Evolutionary conservation across 2,797 vertebrate genomes (phyloP).

Genomic region (Chloroceryle inda): DNA sequence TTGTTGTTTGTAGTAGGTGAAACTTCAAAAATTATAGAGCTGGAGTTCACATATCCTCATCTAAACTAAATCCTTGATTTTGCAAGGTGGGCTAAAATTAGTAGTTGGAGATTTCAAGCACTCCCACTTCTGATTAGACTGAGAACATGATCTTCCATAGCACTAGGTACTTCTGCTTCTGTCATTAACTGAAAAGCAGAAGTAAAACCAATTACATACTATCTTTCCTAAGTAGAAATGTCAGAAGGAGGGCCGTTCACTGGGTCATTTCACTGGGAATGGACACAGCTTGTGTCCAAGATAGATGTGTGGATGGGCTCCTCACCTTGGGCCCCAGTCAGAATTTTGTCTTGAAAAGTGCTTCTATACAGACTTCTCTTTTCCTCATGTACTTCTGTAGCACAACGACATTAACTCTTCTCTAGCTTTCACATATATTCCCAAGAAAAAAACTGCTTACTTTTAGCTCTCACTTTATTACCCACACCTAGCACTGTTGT

Average conservation of each 20-base stretch:
- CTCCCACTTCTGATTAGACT: conserved; percentile 48
- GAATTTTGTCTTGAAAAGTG: neutral
- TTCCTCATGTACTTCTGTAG: neutral
- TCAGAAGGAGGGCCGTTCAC: neutral
- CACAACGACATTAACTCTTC: neutral
- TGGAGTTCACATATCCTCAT: neutral
- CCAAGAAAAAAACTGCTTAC: neutral
- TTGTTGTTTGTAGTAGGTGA: neutral
- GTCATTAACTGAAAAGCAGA: conserved; percentile 3
- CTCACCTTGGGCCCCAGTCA: accelerated
- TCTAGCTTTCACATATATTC: neutral
- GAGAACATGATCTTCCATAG: neutral
- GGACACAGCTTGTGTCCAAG: neutral
- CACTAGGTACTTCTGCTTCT: conserved; percentile 28
- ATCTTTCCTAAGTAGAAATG: neutral
- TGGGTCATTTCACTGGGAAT: neutral
- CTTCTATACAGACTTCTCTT: neutral
- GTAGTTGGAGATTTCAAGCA: conserved; percentile 28
- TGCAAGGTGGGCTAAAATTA: conserved; percentile 31
- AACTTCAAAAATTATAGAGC: neutral
- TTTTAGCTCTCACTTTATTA: neutral
- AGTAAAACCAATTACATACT: neutral
- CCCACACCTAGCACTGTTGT: neutral
- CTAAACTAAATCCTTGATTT: neutral
- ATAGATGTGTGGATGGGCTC: neutral